phyloP scores from a whole-genome alignment of 1,140 invertebrate species.

The Cepaea nemoralis region DNA sequence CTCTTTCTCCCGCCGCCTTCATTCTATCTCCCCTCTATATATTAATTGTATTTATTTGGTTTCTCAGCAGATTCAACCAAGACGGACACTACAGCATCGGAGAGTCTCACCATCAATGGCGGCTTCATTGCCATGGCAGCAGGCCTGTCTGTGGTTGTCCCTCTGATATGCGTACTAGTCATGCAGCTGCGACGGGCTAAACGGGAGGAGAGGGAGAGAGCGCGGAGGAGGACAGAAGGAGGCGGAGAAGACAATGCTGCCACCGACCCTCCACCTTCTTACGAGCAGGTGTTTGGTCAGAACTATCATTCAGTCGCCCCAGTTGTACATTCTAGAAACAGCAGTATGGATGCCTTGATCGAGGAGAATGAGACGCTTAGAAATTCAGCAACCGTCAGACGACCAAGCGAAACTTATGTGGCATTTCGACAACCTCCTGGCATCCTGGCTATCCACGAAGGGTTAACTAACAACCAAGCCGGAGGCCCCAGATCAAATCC shows the following conservation, averaged over 20 bases:
- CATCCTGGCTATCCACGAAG: too few species aligned
- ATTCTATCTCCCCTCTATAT: too few species aligned
- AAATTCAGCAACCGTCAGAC: not conserved
- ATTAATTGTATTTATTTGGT: not conserved
- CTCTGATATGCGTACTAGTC: constrained; percentile 46
- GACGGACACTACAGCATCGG: not conserved
- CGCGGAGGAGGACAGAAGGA: not conserved
- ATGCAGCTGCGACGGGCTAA: constrained; percentile 44
- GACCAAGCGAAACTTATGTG: not conserved
- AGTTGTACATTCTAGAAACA: constrained; percentile 6
- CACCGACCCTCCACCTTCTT: constrained; percentile 40
- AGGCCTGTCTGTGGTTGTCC: constrained; percentile 44
- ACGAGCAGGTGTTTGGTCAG: constrained; percentile 46
- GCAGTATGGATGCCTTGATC: constrained; percentile 6
- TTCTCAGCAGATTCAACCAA: constrained; percentile 8
- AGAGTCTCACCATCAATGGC: constrained; percentile 38
- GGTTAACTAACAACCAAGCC: too few species aligned
- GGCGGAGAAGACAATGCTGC: not conserved
- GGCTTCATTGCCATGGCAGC: constrained; percentile 50
- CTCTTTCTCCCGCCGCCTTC: too few species aligned
- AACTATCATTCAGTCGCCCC: not conserved
- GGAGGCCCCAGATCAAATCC: not conserved
- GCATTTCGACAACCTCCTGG: not conserved
- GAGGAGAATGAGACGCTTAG: constrained; percentile 5
- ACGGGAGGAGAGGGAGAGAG: constrained; percentile 39